Base-by-base conservation (phyloP, 37 sponge, comb jelly and placozoan species). In the Petrosia ficiformis region DNA sequence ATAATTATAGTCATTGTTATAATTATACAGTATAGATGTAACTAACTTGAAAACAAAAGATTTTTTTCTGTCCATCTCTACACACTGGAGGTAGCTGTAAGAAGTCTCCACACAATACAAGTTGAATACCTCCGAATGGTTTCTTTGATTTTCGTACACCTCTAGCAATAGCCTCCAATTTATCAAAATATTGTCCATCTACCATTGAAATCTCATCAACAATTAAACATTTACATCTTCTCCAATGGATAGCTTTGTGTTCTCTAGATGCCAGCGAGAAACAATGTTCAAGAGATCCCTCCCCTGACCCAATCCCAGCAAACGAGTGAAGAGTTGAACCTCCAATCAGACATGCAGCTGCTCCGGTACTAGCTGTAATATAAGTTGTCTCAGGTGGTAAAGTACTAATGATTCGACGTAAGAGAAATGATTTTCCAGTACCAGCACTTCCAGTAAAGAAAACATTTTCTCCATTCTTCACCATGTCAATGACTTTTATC, bases 401-500 rank as follows among this genome's bases (percentile, higher is more conserved):
- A 29, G 73, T n/a, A 36, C 75, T 36, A 39, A 94, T 87, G 64
- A 94, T 84, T 4, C 61, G 57, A 58, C 67, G 86, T 26, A 94
- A 82, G 28, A 94, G 85, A 56, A 72, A 87, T 0, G 95, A 94
- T 57, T 94, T 94, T 14, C 95, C 95, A 4, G 95, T 94, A 24
- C 95, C 95, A 35, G 95, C 95, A 74, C 95, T 87, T 0, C 95
- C 95, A 31, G 95, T 94, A 74, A 94, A 84, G 74, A 94, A 94
- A 19, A 94, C 82, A 73, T 80, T 94, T n/a, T 77, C 77, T 31
- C 95, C 95, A n/a, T 73, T 77, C 63, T 60, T 80, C n/a, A 94
- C 89, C 42, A 65, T n/a, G 37, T 88, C 57, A 8, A 94, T 21
- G 0, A 94, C 82, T 48, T 70, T 57, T 44, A 61, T 64, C 78